Percentiles rank a stretch among this genome's conserved stretches.
Evolutionary conservation across 2,888 invertebrate genomes (phyloP).

Genomic region (Synergus itoensis): DNA sequence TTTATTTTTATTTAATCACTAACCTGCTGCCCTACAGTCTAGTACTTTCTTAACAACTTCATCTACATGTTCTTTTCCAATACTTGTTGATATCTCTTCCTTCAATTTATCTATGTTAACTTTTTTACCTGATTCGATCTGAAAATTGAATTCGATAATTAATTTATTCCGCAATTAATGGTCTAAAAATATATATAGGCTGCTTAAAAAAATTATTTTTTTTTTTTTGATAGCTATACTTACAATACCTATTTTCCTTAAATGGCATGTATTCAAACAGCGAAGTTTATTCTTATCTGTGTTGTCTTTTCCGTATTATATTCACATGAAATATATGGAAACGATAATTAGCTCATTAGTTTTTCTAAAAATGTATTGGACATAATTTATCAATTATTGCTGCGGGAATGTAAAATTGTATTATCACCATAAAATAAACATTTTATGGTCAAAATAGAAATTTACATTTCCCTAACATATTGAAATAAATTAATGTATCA

Average conservation of each 20-base stretch:
- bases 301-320: background rate
- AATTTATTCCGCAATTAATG: background rate
- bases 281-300: background rate
- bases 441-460: too few species aligned
- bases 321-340: background rate
- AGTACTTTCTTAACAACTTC: background rate
- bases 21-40: background rate
- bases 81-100: accelerated
- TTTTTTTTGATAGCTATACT: background rate
- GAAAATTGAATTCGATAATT: background rate
- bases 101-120: background rate
- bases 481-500: too few species aligned
- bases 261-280: background rate
- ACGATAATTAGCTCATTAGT: background rate
- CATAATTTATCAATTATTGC: too few species aligned
- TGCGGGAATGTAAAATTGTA: too few species aligned
- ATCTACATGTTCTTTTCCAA: background rate
- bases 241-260: background rate
- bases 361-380: too few species aligned
- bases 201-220: background rate
- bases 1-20: background rate
- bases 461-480: too few species aligned
- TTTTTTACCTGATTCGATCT: background rate
- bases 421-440: too few species aligned
- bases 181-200: background rate